These are phyloP conservation scores for Nephrocerus scutellatus DNA, from an alignment of 2,888 invertebrate genomes.

Conservation along the genomic window DNA sequence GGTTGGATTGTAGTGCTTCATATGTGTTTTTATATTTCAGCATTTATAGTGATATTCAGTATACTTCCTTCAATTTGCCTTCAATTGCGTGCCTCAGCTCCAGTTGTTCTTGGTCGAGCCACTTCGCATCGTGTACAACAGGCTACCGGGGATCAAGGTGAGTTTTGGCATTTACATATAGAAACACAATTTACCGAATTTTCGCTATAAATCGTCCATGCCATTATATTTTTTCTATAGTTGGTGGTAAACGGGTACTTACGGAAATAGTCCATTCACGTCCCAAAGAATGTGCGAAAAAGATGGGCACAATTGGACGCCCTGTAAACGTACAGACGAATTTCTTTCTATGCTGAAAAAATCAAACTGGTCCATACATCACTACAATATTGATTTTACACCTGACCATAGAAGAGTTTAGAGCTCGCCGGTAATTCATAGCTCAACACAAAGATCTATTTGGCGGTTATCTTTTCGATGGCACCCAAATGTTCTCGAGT, in stretches of 20 bases:
- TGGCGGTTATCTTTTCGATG: conserved; percentile 71
- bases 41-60: too few relatives aligned
- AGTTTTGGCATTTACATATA: too few relatives aligned
- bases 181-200: too few relatives aligned
- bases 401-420: conserved; percentile 65
- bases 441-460: conserved; percentile 51
- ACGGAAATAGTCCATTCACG: conserved; percentile 35
- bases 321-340: conserved; percentile 55
- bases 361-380: conserved; percentile 65
- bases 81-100: conserved; percentile 26
- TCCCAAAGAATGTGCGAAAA: conserved; percentile 28
- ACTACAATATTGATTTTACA: conserved; percentile 67
- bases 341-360: conserved; percentile 60
- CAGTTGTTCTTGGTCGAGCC: conserved; percentile 27
- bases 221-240: too few relatives aligned
- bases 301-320: conserved; percentile 50
- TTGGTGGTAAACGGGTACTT: conserved; percentile 38
- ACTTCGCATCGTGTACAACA: conserved; percentile 28
- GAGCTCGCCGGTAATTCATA: conserved; percentile 55
- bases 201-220: too few relatives aligned
- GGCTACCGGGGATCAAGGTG: conserved; percentile 18
- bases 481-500: conserved; percentile 61
- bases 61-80: too few relatives aligned
- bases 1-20: too few relatives aligned
- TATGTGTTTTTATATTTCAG: too few relatives aligned